A percentile compares a stretch with the other conserved stretches of the same genome.
Evolutionary conservation across 1,140 invertebrate genomes (phyloP).

Genomic region (Temnothorax nylanderi): DNA sequence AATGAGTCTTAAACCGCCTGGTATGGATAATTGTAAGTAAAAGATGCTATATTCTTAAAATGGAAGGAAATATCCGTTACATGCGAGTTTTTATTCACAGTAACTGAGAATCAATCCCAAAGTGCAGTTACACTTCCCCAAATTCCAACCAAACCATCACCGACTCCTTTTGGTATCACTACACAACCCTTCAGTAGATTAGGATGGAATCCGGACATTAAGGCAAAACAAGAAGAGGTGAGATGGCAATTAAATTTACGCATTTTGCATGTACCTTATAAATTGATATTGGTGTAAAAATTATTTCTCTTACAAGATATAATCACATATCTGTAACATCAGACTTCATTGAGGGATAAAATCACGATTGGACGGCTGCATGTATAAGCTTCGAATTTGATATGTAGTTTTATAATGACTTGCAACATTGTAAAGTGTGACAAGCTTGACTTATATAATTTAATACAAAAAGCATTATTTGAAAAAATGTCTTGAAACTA

Average conservation of each 20-base stretch:
- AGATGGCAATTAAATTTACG: slow-evolving; percentile 39
- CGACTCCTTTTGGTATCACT: slow-evolving; percentile 80
- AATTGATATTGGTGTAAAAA: slow-evolving; percentile 3
- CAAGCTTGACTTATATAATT: neutral
- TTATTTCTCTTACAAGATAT: slow-evolving; percentile 12
- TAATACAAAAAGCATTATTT: slow-evolving; percentile 5
- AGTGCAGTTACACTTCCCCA: slow-evolving; percentile 78
- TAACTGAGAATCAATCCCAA: slow-evolving; percentile 86
- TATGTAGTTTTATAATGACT: neutral
- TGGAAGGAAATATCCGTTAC: slow-evolving; percentile 29
- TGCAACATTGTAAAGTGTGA: slow-evolving; percentile 9
- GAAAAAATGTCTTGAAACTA: slow-evolving; percentile 12
- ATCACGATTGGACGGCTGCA: neutral
- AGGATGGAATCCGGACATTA: slow-evolving; percentile 87
- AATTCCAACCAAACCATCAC: slow-evolving; percentile 78
- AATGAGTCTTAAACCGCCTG: slow-evolving; percentile 93
- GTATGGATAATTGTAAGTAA: slow-evolving; percentile 94
- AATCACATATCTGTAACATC: neutral
- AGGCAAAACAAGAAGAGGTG: slow-evolving; percentile 89
- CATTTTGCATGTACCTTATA: slow-evolving; percentile 23
- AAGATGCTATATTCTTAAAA: slow-evolving; percentile 11
- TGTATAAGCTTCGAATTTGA: neutral
- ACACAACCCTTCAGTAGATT: slow-evolving; percentile 84
- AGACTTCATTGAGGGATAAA: neutral
- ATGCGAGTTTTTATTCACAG: slow-evolving; percentile 77